phyloP scores from a whole-genome alignment of 1,140 invertebrate genomes.

The Drosophila ananassae region DNA sequence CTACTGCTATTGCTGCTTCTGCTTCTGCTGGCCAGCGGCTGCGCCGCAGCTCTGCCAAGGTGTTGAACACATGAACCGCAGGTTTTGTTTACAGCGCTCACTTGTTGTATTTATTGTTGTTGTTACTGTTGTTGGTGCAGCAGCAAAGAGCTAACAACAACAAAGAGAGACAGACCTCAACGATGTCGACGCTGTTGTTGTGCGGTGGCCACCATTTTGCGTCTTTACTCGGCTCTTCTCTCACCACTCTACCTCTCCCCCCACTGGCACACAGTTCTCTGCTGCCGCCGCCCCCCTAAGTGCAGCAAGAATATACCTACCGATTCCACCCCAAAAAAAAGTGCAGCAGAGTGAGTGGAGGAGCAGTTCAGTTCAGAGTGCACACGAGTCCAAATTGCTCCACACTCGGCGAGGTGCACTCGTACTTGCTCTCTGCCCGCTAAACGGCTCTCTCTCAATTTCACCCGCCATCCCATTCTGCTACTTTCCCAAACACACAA shows the following conservation, averaged over 20 bases:
- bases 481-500: not conserved
- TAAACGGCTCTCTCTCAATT: constrained; percentile 47
- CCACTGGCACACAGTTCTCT: not conserved
- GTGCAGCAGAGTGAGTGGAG: constrained; percentile 32
- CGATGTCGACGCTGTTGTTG: constrained; percentile 59
- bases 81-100: constrained; percentile 77
- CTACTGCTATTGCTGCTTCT: constrained; percentile 10
- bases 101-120: constrained; percentile 49
- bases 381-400: constrained; percentile 55
- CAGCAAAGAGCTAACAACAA: constrained; percentile 22
- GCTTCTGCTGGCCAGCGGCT: constrained; percentile 34
- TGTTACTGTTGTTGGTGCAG: constrained; percentile 36
- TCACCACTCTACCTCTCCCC: constrained; percentile 3
- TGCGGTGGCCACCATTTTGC: constrained; percentile 79
- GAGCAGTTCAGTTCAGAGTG: constrained; percentile 35
- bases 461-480: constrained; percentile 13
- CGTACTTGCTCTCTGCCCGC: constrained; percentile 32
- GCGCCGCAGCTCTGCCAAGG: constrained; percentile 60
- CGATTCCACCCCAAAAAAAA: constrained; percentile 48
- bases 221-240: constrained; percentile 44
- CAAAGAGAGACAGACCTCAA: constrained; percentile 48
- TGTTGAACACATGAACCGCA: constrained; percentile 81
- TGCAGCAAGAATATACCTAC: constrained; percentile 40
- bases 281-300: not conserved
- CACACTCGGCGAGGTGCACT: constrained; percentile 35